Evolutionary conservation across 2,797 vertebrate genomes (phyloP).

Genomic region (Pagetopsis macropterus): DNA sequence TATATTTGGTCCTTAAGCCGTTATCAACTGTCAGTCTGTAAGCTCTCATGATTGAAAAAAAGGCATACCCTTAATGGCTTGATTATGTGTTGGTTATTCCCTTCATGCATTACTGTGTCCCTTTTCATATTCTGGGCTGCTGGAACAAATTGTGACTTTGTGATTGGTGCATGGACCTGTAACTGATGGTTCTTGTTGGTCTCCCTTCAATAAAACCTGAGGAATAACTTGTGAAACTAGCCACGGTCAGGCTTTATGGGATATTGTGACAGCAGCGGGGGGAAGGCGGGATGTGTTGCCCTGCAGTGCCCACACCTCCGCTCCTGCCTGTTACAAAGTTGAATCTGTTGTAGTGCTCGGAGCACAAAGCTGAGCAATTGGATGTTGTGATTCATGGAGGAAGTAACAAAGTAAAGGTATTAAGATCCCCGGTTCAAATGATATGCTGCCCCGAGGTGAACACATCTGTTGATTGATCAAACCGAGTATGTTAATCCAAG

Average conservation of each 20-base stretch:
- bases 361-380: conserved; percentile 5
- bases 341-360: conserved; percentile 28
- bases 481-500: background rate
- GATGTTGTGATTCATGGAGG: conserved; percentile 5
- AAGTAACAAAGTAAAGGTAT: background rate
- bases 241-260: conserved; percentile 30
- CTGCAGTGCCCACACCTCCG: conserved; percentile 21
- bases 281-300: conserved; percentile 8
- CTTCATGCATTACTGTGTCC: conserved; percentile 49
- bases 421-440: too few relatives aligned
- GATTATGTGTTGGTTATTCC: conserved; percentile 39
- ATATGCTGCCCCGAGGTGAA: background rate
- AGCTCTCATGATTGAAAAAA: conserved; percentile 38
- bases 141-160: conserved; percentile 21
- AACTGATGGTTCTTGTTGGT: conserved; percentile 1
- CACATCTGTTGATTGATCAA: background rate
- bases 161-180: conserved; percentile 39
- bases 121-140: conserved; percentile 23
- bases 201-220: conserved; percentile 31
- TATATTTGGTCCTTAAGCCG: conserved; percentile 36
- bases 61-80: conserved; percentile 32
- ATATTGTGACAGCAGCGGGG: conserved; percentile 27
- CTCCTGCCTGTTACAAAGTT: conserved; percentile 27
- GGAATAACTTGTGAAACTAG: conserved; percentile 16
- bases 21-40: conserved; percentile 42